These are phyloP conservation scores for Latrodectus hesperus DNA, from an alignment of 2,888 invertebrate genomes.

Conservation along the genomic window DNA sequence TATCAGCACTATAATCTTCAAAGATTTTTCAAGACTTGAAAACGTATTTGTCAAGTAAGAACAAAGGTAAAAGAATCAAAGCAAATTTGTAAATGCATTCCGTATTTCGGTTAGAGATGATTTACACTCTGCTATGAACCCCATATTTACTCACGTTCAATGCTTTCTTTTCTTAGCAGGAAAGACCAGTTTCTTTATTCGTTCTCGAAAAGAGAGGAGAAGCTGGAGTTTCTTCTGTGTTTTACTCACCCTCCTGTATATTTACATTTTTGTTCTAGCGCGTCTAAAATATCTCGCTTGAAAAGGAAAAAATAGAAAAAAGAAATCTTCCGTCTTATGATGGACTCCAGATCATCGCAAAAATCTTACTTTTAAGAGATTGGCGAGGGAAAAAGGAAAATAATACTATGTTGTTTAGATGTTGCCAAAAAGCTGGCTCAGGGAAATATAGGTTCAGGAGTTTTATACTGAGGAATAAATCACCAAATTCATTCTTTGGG, in stretches of 20 bases:
- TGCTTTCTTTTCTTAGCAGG: neutral
- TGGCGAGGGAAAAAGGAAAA: neutral
- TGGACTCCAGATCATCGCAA: neutral
- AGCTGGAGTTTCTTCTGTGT: neutral
- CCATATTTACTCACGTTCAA: constrained; percentile 26
- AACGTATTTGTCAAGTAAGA: too few species aligned
- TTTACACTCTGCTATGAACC: constrained; percentile 29
- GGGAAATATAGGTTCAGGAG: too few species aligned
- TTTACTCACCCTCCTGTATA: constrained; percentile 20
- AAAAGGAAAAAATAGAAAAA: neutral
- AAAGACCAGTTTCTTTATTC: neutral
- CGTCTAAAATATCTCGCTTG: constrained; percentile 40
- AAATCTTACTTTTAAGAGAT: neutral
- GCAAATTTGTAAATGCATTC: neutral
- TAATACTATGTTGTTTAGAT: neutral
- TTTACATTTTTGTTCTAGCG: constrained; percentile 35
- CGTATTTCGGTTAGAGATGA: constrained; percentile 26
- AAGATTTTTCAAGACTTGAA: too few species aligned
- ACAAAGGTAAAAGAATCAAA: neutral
- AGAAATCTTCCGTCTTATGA: neutral
- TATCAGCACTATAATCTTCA: too few species aligned
- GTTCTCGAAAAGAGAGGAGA: neutral
- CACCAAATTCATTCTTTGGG: too few species aligned
- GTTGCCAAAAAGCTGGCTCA: neutral
- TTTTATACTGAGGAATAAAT: too few species aligned